A percentile compares a stretch with the other conserved stretches of the same genome.
Conservation (phyloP, 1,140 invertebrate genomes). For the Plectrocnemia conspersa region DNA sequence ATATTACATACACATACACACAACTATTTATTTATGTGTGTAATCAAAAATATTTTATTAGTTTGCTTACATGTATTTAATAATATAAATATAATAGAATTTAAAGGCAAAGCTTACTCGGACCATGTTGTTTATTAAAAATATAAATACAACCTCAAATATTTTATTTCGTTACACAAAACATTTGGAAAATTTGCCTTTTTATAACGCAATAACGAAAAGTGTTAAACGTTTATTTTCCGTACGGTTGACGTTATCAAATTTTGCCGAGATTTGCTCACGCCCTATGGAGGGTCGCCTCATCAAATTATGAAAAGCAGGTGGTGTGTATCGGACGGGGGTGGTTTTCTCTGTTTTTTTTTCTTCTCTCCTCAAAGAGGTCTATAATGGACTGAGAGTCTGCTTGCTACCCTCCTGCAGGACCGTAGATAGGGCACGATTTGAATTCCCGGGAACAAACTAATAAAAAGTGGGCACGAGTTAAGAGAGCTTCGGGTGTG, state of each 20-base stretch:
- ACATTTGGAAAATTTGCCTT: too few species aligned
- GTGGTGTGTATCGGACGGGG: not conserved
- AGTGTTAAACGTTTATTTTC: constrained; percentile 8
- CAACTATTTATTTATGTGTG: constrained; percentile 4
- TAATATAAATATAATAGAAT: too few species aligned
- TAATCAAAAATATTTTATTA: not conserved
- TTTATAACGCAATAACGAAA: not conserved
- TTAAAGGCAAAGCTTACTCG: too few species aligned
- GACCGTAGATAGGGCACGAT: constrained; percentile 30
- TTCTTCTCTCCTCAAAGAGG: constrained; percentile 6
- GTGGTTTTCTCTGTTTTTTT: not conserved
- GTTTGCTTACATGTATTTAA: too few species aligned
- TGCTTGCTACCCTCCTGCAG: not conserved
- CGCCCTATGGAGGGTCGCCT: constrained; percentile 1
- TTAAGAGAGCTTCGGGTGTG: too few species aligned
- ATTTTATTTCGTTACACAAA: too few species aligned
- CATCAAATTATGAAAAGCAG: constrained; percentile 13
- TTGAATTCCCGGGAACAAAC: constrained; percentile 35
- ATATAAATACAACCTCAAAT: too few species aligned
- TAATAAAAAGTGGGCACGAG: constrained; percentile 35
- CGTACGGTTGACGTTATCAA: constrained; percentile 1
- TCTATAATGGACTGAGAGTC: constrained; percentile 14
- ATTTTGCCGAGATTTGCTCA: constrained; percentile 1
- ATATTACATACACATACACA: too few species aligned
- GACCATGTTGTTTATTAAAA: too few species aligned